Evolutionary conservation across 2,113 vertebrate genomes (phyloP).

Genomic region (Nothobranchius furzeri): DNA sequence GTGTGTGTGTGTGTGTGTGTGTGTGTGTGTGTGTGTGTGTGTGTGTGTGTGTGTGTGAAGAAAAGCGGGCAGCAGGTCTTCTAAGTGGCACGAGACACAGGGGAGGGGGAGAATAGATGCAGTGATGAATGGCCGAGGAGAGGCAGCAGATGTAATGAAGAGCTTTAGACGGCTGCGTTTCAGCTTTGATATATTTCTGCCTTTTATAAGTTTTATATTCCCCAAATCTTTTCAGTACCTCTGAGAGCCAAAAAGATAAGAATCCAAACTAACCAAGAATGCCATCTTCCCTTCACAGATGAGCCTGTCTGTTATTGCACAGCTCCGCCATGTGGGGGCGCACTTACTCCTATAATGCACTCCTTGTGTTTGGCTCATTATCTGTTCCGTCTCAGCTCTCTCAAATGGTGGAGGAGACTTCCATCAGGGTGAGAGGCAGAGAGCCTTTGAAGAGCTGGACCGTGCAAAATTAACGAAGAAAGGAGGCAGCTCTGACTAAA

Average conservation of each 20-base stretch:
- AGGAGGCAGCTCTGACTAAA: conserved; percentile 3
- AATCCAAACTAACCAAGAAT: conserved; percentile 38
- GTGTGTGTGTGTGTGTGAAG: conserved; percentile 35
- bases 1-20: conserved; percentile 27
- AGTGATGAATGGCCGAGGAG: conserved; percentile 39
- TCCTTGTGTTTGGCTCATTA: conserved; percentile 7
- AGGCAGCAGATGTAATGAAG: conserved; percentile 57
- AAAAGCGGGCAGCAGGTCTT: conserved; percentile 47
- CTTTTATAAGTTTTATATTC: conserved; percentile 37
- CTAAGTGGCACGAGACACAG: conserved; percentile 59
- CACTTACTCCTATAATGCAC: conserved; percentile 47
- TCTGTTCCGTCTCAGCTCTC: conserved; percentile 25
- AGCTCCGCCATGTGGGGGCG: conserved; percentile 67
- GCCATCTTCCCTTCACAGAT: too few species aligned
- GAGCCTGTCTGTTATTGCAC: conserved; percentile 40
- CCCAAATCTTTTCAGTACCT: conserved; percentile 22
- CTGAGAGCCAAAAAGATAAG: conserved; percentile 35
- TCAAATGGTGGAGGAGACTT: conserved; percentile 61
- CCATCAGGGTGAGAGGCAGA: conserved; percentile 22
- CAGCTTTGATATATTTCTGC: conserved; percentile 28
- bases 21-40: conserved; percentile 37
- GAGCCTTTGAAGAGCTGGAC: conserved; percentile 25
- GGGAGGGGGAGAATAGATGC: conserved; percentile 39
- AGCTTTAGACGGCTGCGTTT: conserved; percentile 35
- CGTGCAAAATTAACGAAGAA: conserved; percentile 13